Conservation (phyloP, 1,140 invertebrate species). For the Drosophila trapezifrons region DNA sequence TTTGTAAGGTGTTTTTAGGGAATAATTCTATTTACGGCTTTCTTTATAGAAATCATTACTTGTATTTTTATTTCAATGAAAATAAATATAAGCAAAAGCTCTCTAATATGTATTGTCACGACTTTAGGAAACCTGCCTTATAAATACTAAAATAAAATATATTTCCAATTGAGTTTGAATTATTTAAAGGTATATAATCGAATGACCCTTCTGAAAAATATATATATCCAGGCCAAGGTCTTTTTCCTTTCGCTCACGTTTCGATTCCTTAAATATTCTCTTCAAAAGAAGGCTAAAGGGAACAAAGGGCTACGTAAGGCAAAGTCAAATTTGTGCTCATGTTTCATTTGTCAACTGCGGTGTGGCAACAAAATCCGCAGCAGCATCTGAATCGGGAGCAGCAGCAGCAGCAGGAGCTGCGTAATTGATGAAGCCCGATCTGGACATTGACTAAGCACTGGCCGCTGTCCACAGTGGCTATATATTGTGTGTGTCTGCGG, state of each 20-base stretch:
- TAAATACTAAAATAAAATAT: too few species aligned
- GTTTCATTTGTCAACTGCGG: constrained; percentile 77
- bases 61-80: not conserved
- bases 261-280: constrained; percentile 2
- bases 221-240: not conserved
- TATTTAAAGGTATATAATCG: too few species aligned
- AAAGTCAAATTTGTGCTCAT: constrained; percentile 64
- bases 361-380: constrained; percentile 13
- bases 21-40: not conserved
- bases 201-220: too few species aligned
- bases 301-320: constrained; percentile 20
- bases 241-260: not conserved
- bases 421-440: constrained; percentile 74
- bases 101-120: too few species aligned
- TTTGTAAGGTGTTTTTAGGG: not conserved
- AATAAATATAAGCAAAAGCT: not conserved
- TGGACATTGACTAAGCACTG: constrained; percentile 76
- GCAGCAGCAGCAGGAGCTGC: constrained; percentile 26
- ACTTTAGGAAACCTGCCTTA: too few species aligned
- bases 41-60: not conserved
- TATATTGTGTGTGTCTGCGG: constrained; percentile 63
- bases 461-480: constrained; percentile 58
- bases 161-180: too few species aligned
- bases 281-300: not conserved
- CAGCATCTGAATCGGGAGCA: not conserved